Percentiles rank a stretch among this genome's conserved stretches.
Evolutionary conservation across 2,113 vertebrate species (phyloP).

Genomic region (Nettapus auritus): DNA sequence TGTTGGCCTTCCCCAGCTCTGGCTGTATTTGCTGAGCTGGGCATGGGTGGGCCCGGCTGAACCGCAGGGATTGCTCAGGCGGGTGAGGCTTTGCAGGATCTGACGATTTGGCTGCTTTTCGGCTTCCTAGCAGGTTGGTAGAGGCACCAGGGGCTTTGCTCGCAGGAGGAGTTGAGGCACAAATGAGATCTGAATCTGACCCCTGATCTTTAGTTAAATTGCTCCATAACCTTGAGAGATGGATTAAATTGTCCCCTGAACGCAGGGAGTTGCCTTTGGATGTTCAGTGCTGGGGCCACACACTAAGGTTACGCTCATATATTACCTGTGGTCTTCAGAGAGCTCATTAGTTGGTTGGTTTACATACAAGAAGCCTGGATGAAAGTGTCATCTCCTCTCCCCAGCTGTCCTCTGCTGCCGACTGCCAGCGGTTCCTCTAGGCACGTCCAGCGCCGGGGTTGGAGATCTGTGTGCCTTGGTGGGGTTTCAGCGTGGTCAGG

Average conservation of each 20-base stretch:
- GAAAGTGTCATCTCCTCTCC: background rate
- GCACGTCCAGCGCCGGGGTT: background rate
- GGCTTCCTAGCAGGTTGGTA: background rate
- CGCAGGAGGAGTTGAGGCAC: background rate
- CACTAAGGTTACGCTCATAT: background rate
- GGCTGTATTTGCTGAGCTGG: constrained; percentile 15
- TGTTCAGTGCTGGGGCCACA: background rate
- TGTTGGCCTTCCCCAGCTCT: background rate
- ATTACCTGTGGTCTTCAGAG: constrained; percentile 52
- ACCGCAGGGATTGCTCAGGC: background rate
- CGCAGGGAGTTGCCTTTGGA: constrained; percentile 5
- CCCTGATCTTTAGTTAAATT: constrained; percentile 17
- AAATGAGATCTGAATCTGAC: constrained; percentile 14
- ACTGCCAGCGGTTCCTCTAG: background rate
- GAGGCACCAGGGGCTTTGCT: background rate
- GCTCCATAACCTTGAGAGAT: background rate
- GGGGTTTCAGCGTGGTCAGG: background rate
- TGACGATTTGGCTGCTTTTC: background rate
- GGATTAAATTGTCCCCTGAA: constrained; percentile 17
- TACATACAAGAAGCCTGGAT: constrained; percentile 2
- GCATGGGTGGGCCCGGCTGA: background rate
- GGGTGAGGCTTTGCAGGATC: constrained; percentile 22
- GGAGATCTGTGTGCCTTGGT: accelerated
- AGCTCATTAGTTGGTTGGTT: constrained; percentile 49
- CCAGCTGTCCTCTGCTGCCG: background rate